Percentiles rank a stretch among this genome's conserved stretches.
phyloP scores from a whole-genome alignment of 2,113 vertebrate genomes.

The Odontesthes bonariensis region DNA sequence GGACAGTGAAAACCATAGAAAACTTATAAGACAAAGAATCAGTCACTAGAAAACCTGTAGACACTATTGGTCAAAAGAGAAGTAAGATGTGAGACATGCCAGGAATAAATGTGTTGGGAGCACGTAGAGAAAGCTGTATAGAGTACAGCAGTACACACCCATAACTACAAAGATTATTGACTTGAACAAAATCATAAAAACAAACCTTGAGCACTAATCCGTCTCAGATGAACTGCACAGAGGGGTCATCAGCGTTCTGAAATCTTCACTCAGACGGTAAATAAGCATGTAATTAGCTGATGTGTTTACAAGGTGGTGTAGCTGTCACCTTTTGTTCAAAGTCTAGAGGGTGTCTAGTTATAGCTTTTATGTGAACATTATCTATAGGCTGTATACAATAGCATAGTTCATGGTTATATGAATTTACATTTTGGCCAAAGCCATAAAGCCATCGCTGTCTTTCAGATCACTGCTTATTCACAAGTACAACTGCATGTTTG shows the following conservation, averaged over 20 bases:
- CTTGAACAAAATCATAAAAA: neutral
- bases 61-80: neutral
- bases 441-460: neutral
- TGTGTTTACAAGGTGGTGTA: neutral
- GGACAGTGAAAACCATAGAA: neutral
- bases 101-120: neutral
- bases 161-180: neutral
- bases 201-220: neutral
- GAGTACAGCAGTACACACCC: neutral
- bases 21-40: neutral
- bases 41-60: neutral
- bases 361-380: neutral
- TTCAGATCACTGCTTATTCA: neutral
- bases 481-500: neutral
- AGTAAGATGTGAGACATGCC: neutral
- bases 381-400: neutral
- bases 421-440: neutral
- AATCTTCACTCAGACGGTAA: neutral
- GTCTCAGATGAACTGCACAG: neutral
- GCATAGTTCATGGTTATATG: neutral
- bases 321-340: conserved; percentile 8
- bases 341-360: neutral
- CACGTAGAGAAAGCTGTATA: neutral
- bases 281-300: conserved; percentile 1
- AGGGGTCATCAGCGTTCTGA: neutral